Conservation (phyloP, 1,140 invertebrate genomes). For the Nephotettix cincticeps region DNA sequence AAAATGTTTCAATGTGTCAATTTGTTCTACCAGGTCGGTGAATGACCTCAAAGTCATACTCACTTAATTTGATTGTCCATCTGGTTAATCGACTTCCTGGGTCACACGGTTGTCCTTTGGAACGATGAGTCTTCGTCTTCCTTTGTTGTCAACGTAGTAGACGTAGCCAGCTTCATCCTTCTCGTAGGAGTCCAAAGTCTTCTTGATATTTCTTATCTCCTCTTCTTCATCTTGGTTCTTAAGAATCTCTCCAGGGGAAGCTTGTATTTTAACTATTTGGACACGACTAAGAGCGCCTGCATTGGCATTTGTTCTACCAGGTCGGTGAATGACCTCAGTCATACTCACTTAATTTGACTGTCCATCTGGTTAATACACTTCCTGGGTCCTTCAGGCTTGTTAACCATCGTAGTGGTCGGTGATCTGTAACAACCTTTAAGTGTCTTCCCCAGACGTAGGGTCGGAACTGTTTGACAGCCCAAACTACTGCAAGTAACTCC, state of each 20-base stretch:
- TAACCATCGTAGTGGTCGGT: conserved; percentile 52
- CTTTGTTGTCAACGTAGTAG: neutral
- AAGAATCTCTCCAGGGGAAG: neutral
- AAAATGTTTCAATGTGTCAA: conserved; percentile 7
- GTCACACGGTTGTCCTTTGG: neutral
- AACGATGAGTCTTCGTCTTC: neutral
- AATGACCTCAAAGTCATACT: neutral
- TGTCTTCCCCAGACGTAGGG: conserved; percentile 51
- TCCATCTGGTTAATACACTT: conserved; percentile 52
- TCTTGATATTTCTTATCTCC: neutral
- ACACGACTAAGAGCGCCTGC: conserved; percentile 44
- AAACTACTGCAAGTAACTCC: conserved; percentile 48
- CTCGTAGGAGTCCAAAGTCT: neutral
- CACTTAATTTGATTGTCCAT: neutral
- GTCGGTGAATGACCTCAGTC: conserved; percentile 48
- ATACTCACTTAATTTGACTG: conserved; percentile 52
- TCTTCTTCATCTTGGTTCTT: conserved; percentile 2
- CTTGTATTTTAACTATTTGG: neutral
- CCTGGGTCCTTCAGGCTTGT: conserved; percentile 50
- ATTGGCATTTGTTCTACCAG: conserved; percentile 44
- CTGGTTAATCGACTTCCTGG: neutral
- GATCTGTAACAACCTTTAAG: conserved; percentile 55
- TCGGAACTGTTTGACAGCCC: conserved; percentile 49
- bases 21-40: neutral
- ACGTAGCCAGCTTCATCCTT: neutral